Base-by-base conservation (phyloP, 1,140 invertebrate species). In the Dryas iulia region DNA sequence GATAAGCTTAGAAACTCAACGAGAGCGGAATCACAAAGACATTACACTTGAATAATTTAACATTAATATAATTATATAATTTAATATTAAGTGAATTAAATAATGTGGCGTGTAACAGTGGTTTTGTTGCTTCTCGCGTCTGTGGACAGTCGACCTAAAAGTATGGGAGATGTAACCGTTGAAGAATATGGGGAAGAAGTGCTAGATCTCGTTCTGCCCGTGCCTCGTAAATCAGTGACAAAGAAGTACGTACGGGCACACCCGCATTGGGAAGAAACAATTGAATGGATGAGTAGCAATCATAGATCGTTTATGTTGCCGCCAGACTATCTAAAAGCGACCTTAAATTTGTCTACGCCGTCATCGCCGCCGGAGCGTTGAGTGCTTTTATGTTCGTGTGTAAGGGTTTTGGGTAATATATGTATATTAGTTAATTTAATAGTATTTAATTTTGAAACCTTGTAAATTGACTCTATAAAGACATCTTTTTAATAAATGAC, bases 1-100 rank as follows among this genome's bases (percentile, higher is more conserved):
- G 53, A 65, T 65, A 57, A 65, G 33, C 52, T 14, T 21, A 25
- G 23, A 64, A 56, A 35, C 56, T 18, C n/a, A 14, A 61, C 10
- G 21, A 57, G 31, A 25, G 56, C 53, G 54, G 31, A 28, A 14
- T 65, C 30, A 28, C 21, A 14, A 57, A 57, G 31, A 47, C 39
- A 47, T 47, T 8, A 1, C 14, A 18, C n/a, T n/a, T n/a, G n/a
- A n/a, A 18, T 21, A 21, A 7, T 47, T 8, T 7, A 47, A 47
- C 10, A 21, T 21, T 47, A 18, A 47, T 18, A 8, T 10, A 47
- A 47, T 21, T 8, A 5, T n/a, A 8, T 12, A 18, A 18, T 21
- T 47, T 18, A 21, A 47, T 52, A 26, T 21, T 12, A 62, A 39
- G 7, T 28, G 8, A 62, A 18, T 18, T 0, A 21, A 54, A 54